Conservation (phyloP, 2,113 vertebrate species). For the Aptenodytes forsteri region DNA sequence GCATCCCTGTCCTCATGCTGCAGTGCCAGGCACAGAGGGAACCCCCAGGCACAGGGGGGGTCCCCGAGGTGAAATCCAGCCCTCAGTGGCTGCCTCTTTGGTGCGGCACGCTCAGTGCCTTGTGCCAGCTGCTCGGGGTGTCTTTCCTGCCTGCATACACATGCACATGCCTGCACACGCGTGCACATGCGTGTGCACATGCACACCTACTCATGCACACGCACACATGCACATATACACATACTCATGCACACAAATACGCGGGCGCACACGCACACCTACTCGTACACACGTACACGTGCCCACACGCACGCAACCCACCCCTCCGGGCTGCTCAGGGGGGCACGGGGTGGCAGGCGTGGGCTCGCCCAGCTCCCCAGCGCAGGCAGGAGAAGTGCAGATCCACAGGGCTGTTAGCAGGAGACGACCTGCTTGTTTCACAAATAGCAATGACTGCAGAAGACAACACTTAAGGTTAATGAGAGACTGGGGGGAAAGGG, state of each 20-base stretch:
- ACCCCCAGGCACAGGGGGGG: background rate
- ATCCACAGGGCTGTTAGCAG: background rate
- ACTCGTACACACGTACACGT: background rate
- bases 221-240: rapidly evolving
- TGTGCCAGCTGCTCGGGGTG: background rate
- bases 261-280: background rate
- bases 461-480: background rate
- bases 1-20: too few relatives aligned
- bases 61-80: background rate
- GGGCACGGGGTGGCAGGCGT: background rate
- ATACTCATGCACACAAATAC: background rate
- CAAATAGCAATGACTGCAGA: background rate
- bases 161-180: rapidly evolving
- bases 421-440: background rate
- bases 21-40: background rate
- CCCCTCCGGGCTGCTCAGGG: background rate
- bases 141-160: background rate
- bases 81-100: background rate
- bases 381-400: background rate
- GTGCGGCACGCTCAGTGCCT: background rate
- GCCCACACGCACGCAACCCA: too few relatives aligned
- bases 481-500: background rate
- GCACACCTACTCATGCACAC: too few relatives aligned
- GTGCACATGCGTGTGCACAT: background rate
- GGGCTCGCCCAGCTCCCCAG: too few relatives aligned